A percentile compares a stretch with the other conserved stretches of the same genome.
These are phyloP conservation scores for Epinephelus cyanopodus DNA, from an alignment of 2,113 vertebrate genomes.

Conservation along the genomic window DNA sequence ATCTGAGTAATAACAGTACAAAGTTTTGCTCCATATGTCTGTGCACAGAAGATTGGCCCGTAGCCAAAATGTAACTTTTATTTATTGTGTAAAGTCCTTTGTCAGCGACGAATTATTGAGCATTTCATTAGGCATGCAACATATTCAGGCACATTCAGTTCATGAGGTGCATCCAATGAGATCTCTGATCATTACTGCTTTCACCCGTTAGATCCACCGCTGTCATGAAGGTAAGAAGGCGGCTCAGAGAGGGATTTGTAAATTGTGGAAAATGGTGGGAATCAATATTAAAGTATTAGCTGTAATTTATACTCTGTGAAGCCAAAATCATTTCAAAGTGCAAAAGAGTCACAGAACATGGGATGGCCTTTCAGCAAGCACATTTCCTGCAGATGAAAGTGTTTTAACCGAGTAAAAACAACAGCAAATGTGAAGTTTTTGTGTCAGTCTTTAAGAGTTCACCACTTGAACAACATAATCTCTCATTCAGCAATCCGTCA, in stretches of 20 bases:
- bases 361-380: background rate
- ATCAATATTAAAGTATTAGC: background rate
- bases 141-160: background rate
- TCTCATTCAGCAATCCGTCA: background rate
- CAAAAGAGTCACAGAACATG: background rate
- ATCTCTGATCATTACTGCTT: constrained; percentile 5
- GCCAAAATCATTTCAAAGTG: background rate
- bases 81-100: constrained; percentile 23
- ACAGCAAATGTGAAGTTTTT: background rate
- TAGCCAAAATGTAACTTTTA: constrained; percentile 2
- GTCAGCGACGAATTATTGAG: constrained; percentile 32
- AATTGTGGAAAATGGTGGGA: background rate
- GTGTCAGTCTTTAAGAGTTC: background rate
- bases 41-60: background rate
- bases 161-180: background rate
- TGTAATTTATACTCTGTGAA: background rate
- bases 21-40: constrained; percentile 1
- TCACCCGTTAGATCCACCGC: background rate
- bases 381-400: background rate
- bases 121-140: background rate
- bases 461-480: background rate
- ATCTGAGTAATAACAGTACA: constrained; percentile 43
- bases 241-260: background rate
- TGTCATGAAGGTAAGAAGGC: constrained; percentile 9
- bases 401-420: background rate